phyloP scores from a whole-genome alignment of 2,113 vertebrate genomes.

The Gymnogyps californianus region DNA sequence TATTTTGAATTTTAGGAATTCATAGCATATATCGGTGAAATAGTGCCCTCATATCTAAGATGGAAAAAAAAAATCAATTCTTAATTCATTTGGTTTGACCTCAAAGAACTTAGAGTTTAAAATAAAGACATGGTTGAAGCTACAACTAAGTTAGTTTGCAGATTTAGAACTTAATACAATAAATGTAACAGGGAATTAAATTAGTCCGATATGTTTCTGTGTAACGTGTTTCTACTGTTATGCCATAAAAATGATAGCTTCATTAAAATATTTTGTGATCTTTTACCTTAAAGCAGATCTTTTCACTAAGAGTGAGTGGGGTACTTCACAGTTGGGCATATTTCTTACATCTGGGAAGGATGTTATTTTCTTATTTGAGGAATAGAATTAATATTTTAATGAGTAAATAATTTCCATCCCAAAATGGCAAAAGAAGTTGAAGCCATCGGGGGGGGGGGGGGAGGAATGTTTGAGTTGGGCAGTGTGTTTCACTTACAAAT shows the following conservation, averaged over 20 bases:
- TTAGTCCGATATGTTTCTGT: not conserved
- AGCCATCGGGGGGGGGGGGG: fast-evolving
- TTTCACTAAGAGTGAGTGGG: not conserved
- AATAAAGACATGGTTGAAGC: not conserved
- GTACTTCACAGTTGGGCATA: not conserved
- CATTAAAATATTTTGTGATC: not conserved
- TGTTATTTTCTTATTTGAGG: not conserved
- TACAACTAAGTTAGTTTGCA: not conserved
- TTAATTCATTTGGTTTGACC: not conserved
- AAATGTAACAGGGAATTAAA: not conserved
- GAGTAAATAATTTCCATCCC: not conserved
- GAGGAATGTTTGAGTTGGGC: not conserved
- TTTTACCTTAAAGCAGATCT: not conserved
- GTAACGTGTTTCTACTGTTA: not conserved
- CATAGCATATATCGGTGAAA: not conserved
- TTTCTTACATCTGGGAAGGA: not conserved
- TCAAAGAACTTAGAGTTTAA: not conserved
- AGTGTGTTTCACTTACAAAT: not conserved
- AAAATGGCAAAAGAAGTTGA: not conserved
- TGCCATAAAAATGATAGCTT: not conserved
- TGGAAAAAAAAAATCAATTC: not conserved
- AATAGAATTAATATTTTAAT: not conserved
- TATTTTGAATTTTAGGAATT: not conserved
- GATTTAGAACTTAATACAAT: not conserved
- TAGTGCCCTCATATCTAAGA: not conserved